Percentiles rank a stretch among this genome's conserved stretches.
Conservation (phyloP, 2,113 vertebrate genomes). For the Miniopterus natalensis region DNA sequence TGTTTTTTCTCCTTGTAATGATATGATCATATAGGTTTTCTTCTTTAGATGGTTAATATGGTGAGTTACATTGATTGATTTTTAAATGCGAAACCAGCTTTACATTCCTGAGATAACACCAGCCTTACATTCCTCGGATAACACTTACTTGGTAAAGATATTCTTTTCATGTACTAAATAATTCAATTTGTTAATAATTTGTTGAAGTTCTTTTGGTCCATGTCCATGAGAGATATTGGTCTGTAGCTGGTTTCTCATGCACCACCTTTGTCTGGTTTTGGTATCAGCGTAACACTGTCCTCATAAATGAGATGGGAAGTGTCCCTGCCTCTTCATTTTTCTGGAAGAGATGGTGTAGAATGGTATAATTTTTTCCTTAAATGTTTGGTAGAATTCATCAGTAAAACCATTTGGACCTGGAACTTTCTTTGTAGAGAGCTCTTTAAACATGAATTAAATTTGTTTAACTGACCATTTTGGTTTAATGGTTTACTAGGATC, state of each 20-base stretch:
- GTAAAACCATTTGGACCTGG: not conserved
- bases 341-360: not conserved
- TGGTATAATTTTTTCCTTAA: slow-evolving; percentile 11
- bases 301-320: not conserved
- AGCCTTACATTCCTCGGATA: not conserved
- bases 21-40: not conserved
- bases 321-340: not conserved
- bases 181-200: slow-evolving; percentile 8
- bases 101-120: not conserved
- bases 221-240: not conserved
- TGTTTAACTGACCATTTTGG: not conserved
- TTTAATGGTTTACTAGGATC: not conserved
- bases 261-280: not conserved
- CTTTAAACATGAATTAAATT: not conserved
- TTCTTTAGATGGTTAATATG: not conserved
- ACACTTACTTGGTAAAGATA: not conserved
- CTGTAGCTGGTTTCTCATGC: not conserved
- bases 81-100: slow-evolving; percentile 10
- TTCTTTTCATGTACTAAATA: not conserved
- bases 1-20: not conserved
- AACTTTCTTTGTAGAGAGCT: not conserved
- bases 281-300: not conserved
- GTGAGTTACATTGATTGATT: not conserved
- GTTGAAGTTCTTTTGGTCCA: not conserved
- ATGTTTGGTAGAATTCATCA: not conserved